Conservation (phyloP, 2,888 invertebrate genomes). For the Sesia apiformis region DNA sequence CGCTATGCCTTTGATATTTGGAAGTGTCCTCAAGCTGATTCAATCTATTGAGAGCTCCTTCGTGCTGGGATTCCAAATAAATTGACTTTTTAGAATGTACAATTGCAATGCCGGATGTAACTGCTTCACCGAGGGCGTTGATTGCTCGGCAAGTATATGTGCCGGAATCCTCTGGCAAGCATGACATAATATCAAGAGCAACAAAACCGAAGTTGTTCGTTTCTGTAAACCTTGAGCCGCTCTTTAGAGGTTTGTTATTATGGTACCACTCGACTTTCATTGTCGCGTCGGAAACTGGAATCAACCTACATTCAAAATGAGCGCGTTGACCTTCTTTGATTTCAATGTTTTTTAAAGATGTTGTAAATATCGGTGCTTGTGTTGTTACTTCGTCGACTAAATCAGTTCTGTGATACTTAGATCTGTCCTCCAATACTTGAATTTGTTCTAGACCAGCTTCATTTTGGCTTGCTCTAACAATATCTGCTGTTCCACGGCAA, state of each 20-base stretch:
- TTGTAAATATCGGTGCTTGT: slow-evolving; percentile 94
- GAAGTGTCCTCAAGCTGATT: slow-evolving; percentile 88
- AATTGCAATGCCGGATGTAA: slow-evolving; percentile 90
- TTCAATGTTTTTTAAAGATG: slow-evolving; percentile 92
- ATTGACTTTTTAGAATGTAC: slow-evolving; percentile 91
- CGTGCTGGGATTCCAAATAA: slow-evolving; percentile 90
- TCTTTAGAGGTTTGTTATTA: slow-evolving; percentile 91
- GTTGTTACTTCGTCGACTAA: slow-evolving; percentile 87
- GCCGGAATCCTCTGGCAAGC: slow-evolving; percentile 96
- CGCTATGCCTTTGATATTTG: slow-evolving; percentile 81
- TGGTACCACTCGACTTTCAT: slow-evolving; percentile 98
- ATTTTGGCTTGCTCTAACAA: slow-evolving; percentile 89
- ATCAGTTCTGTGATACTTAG: slow-evolving; percentile 83
- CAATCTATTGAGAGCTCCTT: slow-evolving; percentile 86
- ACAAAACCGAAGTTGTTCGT: slow-evolving; percentile 98
- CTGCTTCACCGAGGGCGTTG: slow-evolving; percentile 93
- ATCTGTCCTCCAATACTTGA: slow-evolving; percentile 89
- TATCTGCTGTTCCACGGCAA: slow-evolving; percentile 85
- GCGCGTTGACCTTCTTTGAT: slow-evolving; percentile 96
- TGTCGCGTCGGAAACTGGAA: slow-evolving; percentile 94
- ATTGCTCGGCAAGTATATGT: slow-evolving; percentile 95
- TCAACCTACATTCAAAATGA: slow-evolving; percentile 94
- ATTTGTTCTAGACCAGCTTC: slow-evolving; percentile 92
- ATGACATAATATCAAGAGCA: slow-evolving; percentile 95
- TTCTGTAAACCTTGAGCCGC: slow-evolving; percentile 95